phyloP scores from a whole-genome alignment of 37 sponge, comb jelly and placozoan genomes.

The Axinella damicornis region DNA sequence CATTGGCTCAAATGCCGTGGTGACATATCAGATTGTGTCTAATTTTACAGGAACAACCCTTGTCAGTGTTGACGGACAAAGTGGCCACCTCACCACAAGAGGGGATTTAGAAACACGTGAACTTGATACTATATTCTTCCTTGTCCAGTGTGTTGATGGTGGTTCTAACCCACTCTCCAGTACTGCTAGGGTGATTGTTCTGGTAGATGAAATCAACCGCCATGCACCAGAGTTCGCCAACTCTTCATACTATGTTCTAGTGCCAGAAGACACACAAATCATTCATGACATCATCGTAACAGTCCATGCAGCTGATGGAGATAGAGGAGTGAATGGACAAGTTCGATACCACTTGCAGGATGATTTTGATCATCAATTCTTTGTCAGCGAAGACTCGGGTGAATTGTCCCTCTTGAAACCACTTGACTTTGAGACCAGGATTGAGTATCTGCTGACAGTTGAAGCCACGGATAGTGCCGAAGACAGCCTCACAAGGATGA shows the following conservation, averaged over 20 bases:
- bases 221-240: slow-evolving; percentile 54
- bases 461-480: slow-evolving; percentile 66
- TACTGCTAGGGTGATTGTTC: slow-evolving; percentile 16
- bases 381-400: slow-evolving; percentile 45
- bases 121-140: slow-evolving; percentile 36
- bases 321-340: slow-evolving; percentile 51
- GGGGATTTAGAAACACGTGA: slow-evolving; percentile 31
- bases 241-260: slow-evolving; percentile 14
- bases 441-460: slow-evolving; percentile 34
- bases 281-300: slow-evolving; percentile 32
- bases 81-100: slow-evolving; percentile 32
- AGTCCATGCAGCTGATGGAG: slow-evolving; percentile 39
- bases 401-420: slow-evolving; percentile 14
- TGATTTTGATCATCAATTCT: slow-evolving; percentile 29
- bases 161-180: slow-evolving; percentile 13
- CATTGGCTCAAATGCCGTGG: slow-evolving; percentile 38
- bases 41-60: background rate
- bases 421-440: slow-evolving; percentile 53
- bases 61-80: slow-evolving; percentile 28
- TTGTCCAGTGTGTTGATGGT: slow-evolving; percentile 39
- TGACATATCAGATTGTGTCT: slow-evolving; percentile 28
- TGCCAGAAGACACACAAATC: slow-evolving; percentile 44
- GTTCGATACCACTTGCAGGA: slow-evolving; percentile 34
- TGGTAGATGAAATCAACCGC: slow-evolving; percentile 39
- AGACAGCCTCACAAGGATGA: slow-evolving; percentile 41